Conservation (phyloP, 2,113 vertebrate genomes). For the Manacus vitellinus region DNA sequence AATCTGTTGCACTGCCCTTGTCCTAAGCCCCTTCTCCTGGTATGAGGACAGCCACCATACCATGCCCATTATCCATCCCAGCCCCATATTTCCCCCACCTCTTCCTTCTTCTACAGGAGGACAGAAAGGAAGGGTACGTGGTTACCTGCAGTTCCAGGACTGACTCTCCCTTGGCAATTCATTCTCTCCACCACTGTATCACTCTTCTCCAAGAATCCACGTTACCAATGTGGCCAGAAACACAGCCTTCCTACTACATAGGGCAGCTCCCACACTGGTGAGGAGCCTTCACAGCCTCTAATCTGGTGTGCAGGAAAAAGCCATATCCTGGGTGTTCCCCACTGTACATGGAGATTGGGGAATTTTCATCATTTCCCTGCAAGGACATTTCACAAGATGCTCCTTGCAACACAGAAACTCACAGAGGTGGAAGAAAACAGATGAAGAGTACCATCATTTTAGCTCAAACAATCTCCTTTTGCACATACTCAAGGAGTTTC, state of each 20-base stretch:
- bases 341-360: neutral
- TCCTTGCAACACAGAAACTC: neutral
- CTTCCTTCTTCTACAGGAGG: neutral
- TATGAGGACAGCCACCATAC: rapidly evolving
- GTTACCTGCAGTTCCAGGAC: slow-evolving; percentile 8
- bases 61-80: neutral
- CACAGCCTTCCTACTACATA: neutral
- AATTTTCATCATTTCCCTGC: neutral
- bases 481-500: neutral
- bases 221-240: neutral
- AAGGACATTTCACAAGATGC: neutral
- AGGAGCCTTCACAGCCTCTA: neutral
- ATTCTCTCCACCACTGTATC: neutral
- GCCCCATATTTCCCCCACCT: neutral
- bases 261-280: neutral
- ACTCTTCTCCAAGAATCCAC: neutral
- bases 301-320: neutral
- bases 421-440: neutral
- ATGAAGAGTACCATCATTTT: neutral
- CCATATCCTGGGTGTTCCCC: neutral
- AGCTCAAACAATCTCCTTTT: neutral
- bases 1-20: neutral
- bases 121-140: neutral
- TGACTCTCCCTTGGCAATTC: neutral
- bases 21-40: neutral